phyloP scores from a whole-genome alignment of 1,140 invertebrate genomes.

The Bombus turneri region DNA sequence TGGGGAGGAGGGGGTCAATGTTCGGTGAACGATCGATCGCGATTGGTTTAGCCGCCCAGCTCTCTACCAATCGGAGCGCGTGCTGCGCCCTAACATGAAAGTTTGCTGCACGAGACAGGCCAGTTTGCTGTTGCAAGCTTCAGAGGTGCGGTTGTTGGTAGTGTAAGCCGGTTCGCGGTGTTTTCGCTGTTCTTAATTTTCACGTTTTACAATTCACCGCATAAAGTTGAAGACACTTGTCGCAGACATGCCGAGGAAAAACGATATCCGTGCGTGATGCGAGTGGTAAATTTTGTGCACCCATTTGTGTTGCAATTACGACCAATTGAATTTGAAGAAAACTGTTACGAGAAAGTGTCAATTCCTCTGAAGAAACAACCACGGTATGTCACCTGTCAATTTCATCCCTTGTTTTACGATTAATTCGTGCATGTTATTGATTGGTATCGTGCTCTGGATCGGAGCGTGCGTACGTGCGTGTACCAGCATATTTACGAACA shows the following conservation, averaged over 20 bases:
- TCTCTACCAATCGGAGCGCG: constrained; percentile 36
- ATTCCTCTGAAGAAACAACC: constrained; percentile 12
- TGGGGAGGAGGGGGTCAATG: constrained; percentile 59
- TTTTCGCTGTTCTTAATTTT: constrained; percentile 11
- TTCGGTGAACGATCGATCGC: constrained; percentile 56
- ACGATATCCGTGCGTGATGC: background rate
- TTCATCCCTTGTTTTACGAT: constrained; percentile 26
- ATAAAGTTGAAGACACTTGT: constrained; percentile 9
- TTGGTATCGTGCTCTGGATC: constrained; percentile 35
- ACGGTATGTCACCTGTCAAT: constrained; percentile 45
- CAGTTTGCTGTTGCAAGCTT: constrained; percentile 58
- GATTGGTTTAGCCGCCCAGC: constrained; percentile 43
- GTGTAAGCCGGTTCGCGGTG: constrained; percentile 14
- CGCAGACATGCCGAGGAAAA: background rate
- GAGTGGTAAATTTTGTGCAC: constrained; percentile 33
- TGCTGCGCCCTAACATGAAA: constrained; percentile 47
- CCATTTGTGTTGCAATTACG: constrained; percentile 18
- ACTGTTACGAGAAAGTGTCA: constrained; percentile 29
- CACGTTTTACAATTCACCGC: background rate
- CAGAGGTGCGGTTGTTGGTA: constrained; percentile 49
- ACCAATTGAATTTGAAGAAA: background rate
- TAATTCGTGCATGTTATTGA: constrained; percentile 34
- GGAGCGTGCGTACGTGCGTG: constrained; percentile 34
- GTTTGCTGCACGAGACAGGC: constrained; percentile 55
- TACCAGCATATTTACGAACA: background rate